A percentile compares a stretch with the other conserved stretches of the same genome.
Conservation (phyloP, 2,797 vertebrate species). For the Eidolon dupreanum region DNA sequence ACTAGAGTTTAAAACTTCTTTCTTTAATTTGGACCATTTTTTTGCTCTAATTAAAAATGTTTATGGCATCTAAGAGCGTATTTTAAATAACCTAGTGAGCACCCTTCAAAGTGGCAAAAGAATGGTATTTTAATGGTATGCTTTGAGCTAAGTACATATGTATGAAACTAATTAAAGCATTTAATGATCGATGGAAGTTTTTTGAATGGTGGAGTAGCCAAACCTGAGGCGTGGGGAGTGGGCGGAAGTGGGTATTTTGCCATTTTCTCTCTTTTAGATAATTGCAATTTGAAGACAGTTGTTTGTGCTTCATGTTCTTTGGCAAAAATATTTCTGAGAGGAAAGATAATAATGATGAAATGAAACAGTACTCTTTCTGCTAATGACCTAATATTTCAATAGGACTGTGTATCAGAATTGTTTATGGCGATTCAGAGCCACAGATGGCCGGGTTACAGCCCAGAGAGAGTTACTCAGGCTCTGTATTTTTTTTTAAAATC, state of each 20-base stretch:
- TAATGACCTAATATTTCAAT: conserved; percentile 51
- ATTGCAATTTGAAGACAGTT: conserved; percentile 45
- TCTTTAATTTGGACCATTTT: conserved; percentile 63
- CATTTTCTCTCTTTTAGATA: conserved; percentile 60
- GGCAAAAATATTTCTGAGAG: conserved; percentile 62
- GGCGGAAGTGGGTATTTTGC: conserved; percentile 61
- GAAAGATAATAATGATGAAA: conserved; percentile 66
- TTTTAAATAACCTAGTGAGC: conserved; percentile 69
- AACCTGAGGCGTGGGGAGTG: conserved; percentile 62
- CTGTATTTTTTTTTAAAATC: conserved; percentile 1
- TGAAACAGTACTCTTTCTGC: conserved; percentile 50
- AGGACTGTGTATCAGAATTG: conserved; percentile 28
- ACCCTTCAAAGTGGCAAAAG: conserved; percentile 56
- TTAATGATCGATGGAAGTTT: conserved; percentile 73
- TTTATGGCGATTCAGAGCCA: conserved; percentile 9
- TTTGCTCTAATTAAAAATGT: conserved; percentile 78
- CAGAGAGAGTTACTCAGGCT: conserved; percentile 39
- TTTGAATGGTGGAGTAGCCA: conserved; percentile 69
- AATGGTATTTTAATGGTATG: conserved; percentile 69
- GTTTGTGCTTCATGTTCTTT: conserved; percentile 76
- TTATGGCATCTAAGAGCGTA: conserved; percentile 38
- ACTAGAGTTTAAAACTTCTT: conserved; percentile 58
- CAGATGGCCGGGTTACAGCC: conserved; percentile 32
- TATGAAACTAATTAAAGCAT: conserved; percentile 73
- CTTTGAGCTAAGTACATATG: conserved; percentile 72